phyloP scores from a whole-genome alignment of 2,797 vertebrate species.

The Podarcis lilfordi region DNA sequence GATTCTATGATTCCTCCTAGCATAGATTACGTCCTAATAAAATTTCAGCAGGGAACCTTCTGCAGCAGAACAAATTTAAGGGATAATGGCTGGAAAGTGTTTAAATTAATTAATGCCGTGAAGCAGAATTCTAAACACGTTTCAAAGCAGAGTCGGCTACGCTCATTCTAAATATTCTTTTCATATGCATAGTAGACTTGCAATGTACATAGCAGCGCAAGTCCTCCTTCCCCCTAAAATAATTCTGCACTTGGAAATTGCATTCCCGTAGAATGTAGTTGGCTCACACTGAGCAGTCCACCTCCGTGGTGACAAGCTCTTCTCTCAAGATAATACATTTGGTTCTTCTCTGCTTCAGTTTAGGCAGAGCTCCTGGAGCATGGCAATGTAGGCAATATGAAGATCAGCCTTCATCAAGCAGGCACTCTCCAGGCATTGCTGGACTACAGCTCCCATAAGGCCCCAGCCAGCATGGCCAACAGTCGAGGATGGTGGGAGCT shows the following conservation, averaged over 20 bases:
- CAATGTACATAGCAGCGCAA: not conserved
- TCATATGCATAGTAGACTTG: conserved; percentile 1
- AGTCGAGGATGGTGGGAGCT: not conserved
- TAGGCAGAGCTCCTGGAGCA: not conserved
- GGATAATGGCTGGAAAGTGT: conserved; percentile 28
- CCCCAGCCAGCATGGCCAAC: not conserved
- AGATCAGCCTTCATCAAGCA: not conserved
- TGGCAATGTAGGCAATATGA: not conserved
- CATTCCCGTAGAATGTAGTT: not conserved
- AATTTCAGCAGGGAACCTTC: conserved; percentile 53
- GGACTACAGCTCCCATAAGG: not conserved
- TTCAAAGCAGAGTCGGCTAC: conserved; percentile 43
- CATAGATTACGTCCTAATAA: conserved; percentile 52
- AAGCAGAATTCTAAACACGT: conserved; percentile 50
- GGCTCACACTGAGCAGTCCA: not conserved
- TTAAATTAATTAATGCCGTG: conserved; percentile 35
- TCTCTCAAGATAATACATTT: not conserved
- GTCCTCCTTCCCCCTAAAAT: not conserved
- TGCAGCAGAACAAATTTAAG: conserved; percentile 41
- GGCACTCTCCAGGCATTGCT: not conserved
- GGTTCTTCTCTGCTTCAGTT: conserved; percentile 24
- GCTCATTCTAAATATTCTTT: conserved; percentile 32
- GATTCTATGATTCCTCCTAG: not conserved
- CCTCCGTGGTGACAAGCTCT: not conserved
- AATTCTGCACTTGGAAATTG: not conserved